Base-by-base conservation (phyloP, 2,113 vertebrate species). In the Pandion haliaetus region DNA sequence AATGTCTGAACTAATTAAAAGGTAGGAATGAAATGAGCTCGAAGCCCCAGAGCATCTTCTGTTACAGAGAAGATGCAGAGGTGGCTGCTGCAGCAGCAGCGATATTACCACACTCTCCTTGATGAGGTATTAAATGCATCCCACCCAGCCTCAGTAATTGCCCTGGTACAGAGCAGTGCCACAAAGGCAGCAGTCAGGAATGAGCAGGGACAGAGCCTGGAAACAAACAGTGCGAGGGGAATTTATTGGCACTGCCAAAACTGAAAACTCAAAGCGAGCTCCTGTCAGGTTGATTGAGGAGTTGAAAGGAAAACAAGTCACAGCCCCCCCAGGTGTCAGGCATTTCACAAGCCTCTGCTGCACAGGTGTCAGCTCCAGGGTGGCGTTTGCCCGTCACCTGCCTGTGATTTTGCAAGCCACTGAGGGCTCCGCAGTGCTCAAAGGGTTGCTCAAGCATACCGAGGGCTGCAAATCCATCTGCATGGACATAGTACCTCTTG, bases 231-330 rank as follows among this genome's bases (percentile, higher is more conserved):
- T 7, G 54, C 0, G 0, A 73, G 49, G 23, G 34, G 70, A 87
- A 91, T 91, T 91, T 90, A 77, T 36, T 91, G 81, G 84, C 42
- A 24, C 58, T 80, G 66, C 89, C 70, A 57, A 85, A 88, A 26
- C 2, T 1, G 49, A 58, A 50, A 89, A 80, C 50, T 80, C 4
- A 0, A 69, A 80, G 73, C 0, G 0, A 80, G 73, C 9, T 94
- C 58, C 81, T 95, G 86, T 95, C 94, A 94, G 54, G 47, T 21
- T 95, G 91, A 97, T 67, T 88, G 95, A 97, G 74, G 81, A 96
- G 50, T 25, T 91, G 91, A 91, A 95, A 93, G 78, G 45, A 82
- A 90, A 95, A 93, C 78, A 94, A 94, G 86, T 82, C 78, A 44
- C 34, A 72, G 81, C 58, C 74, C 62, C 66, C 7, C 26, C 17